Percentiles rank a stretch among this genome's conserved stretches.
These are phyloP conservation scores for Atta colombica DNA, from an alignment of 1,140 invertebrate genomes.

Conservation along the genomic window DNA sequence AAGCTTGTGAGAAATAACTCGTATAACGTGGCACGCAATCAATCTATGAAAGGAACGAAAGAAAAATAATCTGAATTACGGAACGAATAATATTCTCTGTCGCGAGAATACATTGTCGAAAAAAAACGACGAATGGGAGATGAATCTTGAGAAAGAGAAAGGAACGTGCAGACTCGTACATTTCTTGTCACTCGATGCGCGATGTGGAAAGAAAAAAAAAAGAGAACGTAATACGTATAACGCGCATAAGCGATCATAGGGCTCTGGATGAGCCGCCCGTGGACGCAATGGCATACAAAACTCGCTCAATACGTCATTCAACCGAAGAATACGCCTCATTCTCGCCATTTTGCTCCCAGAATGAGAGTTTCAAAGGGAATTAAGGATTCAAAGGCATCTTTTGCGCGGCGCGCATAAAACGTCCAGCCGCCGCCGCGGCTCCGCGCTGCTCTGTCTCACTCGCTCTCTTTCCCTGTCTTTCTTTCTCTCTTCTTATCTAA, in stretches of 20 bases:
- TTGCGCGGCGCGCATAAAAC: slow-evolving; percentile 85
- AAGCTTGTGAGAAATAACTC: background rate
- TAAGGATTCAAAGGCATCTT: slow-evolving; percentile 87
- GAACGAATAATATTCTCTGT: background rate
- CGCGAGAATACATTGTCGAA: slow-evolving; percentile 10
- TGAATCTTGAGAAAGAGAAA: slow-evolving; percentile 41
- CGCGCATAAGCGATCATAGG: slow-evolving; percentile 74
- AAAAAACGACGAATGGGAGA: background rate
- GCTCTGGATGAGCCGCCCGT: slow-evolving; percentile 82
- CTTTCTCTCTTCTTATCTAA: slow-evolving; percentile 53
- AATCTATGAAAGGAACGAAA: background rate
- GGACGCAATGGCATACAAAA: slow-evolving; percentile 84
- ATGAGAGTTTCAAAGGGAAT: slow-evolving; percentile 87
- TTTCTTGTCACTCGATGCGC: slow-evolving; percentile 46
- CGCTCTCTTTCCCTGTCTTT: slow-evolving; percentile 22
- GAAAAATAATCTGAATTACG: background rate
- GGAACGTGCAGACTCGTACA: slow-evolving; percentile 42
- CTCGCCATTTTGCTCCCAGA: slow-evolving; percentile 85
- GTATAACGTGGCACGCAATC: background rate
- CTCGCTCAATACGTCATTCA: slow-evolving; percentile 87
- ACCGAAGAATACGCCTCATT: slow-evolving; percentile 86
- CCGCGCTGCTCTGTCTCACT: slow-evolving; percentile 58
- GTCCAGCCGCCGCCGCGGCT: slow-evolving; percentile 74
- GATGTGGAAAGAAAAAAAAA: slow-evolving; percentile 64
- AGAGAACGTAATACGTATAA: slow-evolving; percentile 73